These are phyloP conservation scores for Anthophora plumipes DNA, from an alignment of 2,888 invertebrate genomes.

Conservation along the genomic window DNA sequence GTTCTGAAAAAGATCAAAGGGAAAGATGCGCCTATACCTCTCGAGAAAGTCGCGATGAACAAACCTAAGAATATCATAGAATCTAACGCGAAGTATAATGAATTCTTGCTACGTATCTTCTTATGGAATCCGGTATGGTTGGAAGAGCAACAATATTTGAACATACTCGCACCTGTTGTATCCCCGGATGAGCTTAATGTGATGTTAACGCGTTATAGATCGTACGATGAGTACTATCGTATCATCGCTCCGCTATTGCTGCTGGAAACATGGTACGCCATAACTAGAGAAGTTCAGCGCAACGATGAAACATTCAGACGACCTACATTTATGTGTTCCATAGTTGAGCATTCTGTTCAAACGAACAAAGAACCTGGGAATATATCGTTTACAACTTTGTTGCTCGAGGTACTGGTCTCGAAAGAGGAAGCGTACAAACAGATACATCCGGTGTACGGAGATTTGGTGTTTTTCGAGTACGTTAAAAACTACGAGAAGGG, in stretches of 20 bases:
- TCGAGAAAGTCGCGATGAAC: slow-evolving; percentile 38
- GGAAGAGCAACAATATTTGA: slow-evolving; percentile 85
- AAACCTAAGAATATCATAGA: slow-evolving; percentile 77
- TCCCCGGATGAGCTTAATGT: slow-evolving; percentile 85
- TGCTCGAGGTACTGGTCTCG: slow-evolving; percentile 74
- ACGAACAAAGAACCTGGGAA: slow-evolving; percentile 47
- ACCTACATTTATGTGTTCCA: slow-evolving; percentile 69
- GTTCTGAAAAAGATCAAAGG: slow-evolving; percentile 71
- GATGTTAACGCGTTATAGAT: slow-evolving; percentile 86
- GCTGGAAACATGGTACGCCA: slow-evolving; percentile 88
- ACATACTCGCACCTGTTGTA: slow-evolving; percentile 86
- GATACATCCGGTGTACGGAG: slow-evolving; percentile 75
- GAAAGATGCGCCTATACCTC: slow-evolving; percentile 77
- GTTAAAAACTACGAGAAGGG: slow-evolving; percentile 33
- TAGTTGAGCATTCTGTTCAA: slow-evolving; percentile 69
- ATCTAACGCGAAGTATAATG: slow-evolving; percentile 73
- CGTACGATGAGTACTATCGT: slow-evolving; percentile 87
- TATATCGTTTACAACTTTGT: slow-evolving; percentile 66
- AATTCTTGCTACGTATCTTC: slow-evolving; percentile 87
- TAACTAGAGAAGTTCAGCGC: slow-evolving; percentile 75
- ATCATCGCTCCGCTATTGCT: slow-evolving; percentile 87
- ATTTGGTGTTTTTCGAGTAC: slow-evolving; percentile 78
- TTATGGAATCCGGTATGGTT: slow-evolving; percentile 90
- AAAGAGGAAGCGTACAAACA: slow-evolving; percentile 65
- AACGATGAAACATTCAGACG: slow-evolving; percentile 45